Percentiles rank a stretch among this genome's conserved stretches.
phyloP scores from a whole-genome alignment of 92 coral and sea anemone genomes.

The Plumapathes pennacea region DNA sequence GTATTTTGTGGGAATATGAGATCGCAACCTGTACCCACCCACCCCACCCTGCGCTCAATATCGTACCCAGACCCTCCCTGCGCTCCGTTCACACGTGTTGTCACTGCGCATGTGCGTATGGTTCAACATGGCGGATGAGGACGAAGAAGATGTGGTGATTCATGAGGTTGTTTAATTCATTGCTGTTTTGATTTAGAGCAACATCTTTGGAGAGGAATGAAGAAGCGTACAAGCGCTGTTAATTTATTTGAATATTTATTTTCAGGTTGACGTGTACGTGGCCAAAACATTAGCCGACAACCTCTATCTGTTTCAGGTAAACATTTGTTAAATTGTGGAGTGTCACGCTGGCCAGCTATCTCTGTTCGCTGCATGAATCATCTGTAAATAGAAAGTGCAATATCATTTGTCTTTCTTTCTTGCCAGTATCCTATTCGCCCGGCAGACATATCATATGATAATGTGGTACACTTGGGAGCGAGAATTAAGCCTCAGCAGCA shows the following conservation, averaged over 20 bases:
- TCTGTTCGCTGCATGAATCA: not conserved
- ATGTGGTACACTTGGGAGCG: conserved; percentile 77
- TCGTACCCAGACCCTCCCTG: too few relatives aligned
- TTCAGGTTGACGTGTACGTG: conserved; percentile 85
- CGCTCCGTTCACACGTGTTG: too few relatives aligned
- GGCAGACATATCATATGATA: conserved; percentile 85
- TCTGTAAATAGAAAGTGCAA: too few relatives aligned
- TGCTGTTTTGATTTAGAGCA: too few relatives aligned
- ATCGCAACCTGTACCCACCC: too few relatives aligned
- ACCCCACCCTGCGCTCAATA: too few relatives aligned
- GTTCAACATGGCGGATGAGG: conserved; percentile 99
- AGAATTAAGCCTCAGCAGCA: conserved; percentile 89
- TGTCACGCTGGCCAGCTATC: not conserved
- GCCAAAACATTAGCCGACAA: conserved; percentile 85
- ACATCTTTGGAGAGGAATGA: not conserved
- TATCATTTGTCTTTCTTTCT: not conserved
- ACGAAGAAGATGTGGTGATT: conserved; percentile 81
- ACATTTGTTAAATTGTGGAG: not conserved
- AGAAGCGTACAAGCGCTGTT: not conserved
- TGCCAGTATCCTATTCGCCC: conserved; percentile 86
- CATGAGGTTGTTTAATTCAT: conserved; percentile 59
- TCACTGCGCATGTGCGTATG: too few relatives aligned
- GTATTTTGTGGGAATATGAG: too few relatives aligned
- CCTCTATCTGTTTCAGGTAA: conserved; percentile 81
- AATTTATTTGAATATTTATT: not conserved